Conservation (phyloP, 2,888 invertebrate genomes). For the Tipula confusa region DNA sequence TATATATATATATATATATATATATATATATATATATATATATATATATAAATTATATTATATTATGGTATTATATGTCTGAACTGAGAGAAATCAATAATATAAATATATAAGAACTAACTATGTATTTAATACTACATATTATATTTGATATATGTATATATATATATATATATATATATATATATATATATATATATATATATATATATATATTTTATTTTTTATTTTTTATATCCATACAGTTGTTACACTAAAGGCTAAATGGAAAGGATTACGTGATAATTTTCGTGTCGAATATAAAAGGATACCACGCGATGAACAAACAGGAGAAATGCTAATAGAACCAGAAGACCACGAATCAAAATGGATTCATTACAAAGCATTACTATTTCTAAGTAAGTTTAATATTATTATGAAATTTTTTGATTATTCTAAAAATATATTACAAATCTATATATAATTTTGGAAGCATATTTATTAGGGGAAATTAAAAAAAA, state of each 20-base stretch:
- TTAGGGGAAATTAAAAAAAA: not conserved
- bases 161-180: too few relatives aligned
- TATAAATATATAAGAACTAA: not conserved
- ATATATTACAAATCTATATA: not conserved
- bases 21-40: too few relatives aligned
- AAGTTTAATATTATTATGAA: constrained; percentile 38
- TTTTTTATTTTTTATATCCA: constrained; percentile 33
- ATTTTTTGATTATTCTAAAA: not conserved
- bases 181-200: too few relatives aligned
- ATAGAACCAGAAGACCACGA: constrained; percentile 48
- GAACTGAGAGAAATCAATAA: constrained; percentile 20
- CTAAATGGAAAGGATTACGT: constrained; percentile 50
- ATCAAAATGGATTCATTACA: constrained; percentile 50
- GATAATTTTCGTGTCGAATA: constrained; percentile 51
- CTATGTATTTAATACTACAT: not conserved
- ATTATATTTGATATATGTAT: constrained; percentile 8
- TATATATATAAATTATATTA: not conserved
- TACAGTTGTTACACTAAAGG: constrained; percentile 48
- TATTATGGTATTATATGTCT: not conserved
- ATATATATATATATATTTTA: too few relatives aligned
- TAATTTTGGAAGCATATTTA: not conserved
- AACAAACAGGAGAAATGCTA: constrained; percentile 45
- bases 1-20: too few relatives aligned
- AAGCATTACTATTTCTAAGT: constrained; percentile 47
- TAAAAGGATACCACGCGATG: constrained; percentile 47